phyloP scores from a whole-genome alignment of 2,888 invertebrate genomes.

The Nebria brevicollis region DNA sequence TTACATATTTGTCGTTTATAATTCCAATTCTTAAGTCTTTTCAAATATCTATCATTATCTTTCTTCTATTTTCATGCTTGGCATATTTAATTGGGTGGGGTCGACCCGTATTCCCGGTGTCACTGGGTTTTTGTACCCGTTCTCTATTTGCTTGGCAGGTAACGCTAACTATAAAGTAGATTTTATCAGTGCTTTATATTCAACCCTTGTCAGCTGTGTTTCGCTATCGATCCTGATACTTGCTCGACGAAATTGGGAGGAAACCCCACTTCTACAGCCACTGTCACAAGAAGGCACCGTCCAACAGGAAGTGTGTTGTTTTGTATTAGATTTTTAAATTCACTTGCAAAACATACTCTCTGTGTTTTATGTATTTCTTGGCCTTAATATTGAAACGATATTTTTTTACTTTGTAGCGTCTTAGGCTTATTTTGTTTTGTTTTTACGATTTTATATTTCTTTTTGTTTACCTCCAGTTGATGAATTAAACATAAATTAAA shows the following conservation, averaged over 20 bases:
- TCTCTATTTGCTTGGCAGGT: slow-evolving; percentile 41
- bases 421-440: slow-evolving; percentile 25
- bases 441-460: background rate
- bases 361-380: slow-evolving; percentile 36
- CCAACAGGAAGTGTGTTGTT: background rate
- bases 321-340: slow-evolving; percentile 35
- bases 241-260: slow-evolving; percentile 5
- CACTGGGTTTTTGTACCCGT: slow-evolving; percentile 38
- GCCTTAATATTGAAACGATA: slow-evolving; percentile 3
- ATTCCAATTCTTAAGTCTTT: too few relatives aligned
- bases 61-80: too few relatives aligned
- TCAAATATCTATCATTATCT: too few relatives aligned
- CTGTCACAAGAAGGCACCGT: background rate
- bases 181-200: slow-evolving; percentile 52
- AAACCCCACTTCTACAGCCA: background rate
- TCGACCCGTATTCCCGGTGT: background rate
- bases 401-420: background rate
- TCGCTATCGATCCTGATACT: slow-evolving; percentile 50
- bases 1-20: too few relatives aligned
- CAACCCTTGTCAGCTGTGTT: slow-evolving; percentile 51
- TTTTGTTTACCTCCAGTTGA: background rate
- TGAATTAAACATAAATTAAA: too few relatives aligned
- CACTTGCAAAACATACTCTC: slow-evolving; percentile 24
- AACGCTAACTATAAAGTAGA: slow-evolving; percentile 50
- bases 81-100: too few relatives aligned